A percentile compares a stretch with the other conserved stretches of the same genome.
These are phyloP conservation scores for Acronicta psi DNA, from an alignment of 2,888 invertebrate genomes.

Conservation along the genomic window DNA sequence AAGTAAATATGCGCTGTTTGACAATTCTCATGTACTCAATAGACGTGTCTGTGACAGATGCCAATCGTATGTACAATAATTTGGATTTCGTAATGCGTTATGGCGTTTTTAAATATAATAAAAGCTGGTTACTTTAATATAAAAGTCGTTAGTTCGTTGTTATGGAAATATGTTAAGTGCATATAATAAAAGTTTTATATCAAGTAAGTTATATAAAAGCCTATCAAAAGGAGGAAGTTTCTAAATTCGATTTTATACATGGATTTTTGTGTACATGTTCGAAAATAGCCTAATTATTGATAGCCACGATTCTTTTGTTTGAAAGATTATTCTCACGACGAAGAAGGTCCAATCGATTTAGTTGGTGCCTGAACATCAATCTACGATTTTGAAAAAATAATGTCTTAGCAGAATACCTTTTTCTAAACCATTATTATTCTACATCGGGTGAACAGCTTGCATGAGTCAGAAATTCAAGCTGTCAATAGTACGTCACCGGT, in stretches of 20 bases:
- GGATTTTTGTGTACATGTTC: no score
- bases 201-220: no score
- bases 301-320: no score
- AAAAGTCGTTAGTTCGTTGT: neutral
- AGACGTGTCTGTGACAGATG: conserved; percentile 43
- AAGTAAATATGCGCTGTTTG: conserved; percentile 57
- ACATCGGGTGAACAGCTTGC: neutral
- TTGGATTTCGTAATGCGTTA: conserved; percentile 30
- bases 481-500: conserved; percentile 50
- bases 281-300: no score
- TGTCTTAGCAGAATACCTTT: no score
- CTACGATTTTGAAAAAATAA: no score
- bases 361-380: no score
- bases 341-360: no score
- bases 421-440: no score
- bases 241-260: no score
- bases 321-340: no score
- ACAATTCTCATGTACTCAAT: conserved; percentile 50
- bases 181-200: conserved; percentile 1
- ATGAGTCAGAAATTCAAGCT: neutral
- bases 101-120: conserved; percentile 35
- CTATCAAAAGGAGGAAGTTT: no score
- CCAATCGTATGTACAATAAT: conserved; percentile 36
- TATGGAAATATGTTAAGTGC: conserved; percentile 5
- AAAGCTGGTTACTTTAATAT: conserved; percentile 17